Evolutionary conservation across 1,140 invertebrate genomes (phyloP), one percentile per base, ranked within the genome.

Genomic region (Drosophila santomea): DNA sequence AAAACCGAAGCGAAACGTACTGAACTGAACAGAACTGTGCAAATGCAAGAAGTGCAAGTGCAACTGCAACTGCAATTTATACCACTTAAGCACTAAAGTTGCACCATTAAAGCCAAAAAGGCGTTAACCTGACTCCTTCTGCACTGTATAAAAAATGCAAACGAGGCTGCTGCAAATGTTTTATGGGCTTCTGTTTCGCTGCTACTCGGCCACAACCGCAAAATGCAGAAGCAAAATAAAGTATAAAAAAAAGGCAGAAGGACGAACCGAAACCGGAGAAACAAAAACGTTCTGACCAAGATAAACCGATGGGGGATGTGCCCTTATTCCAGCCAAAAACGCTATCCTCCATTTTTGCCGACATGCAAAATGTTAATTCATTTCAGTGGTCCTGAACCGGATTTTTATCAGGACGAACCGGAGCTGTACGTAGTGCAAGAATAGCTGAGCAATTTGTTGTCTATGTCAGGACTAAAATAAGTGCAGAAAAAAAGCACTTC

Each of bases 321-420:
- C 63, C 43, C 20, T 47, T 55, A 52, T 77, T 62, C 74, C 75
- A 54, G 28, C 35, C 45, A 50, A 55, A 76, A 59, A n/a, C n/a
- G 3, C n/a, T 44, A 45, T 80, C 48, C 32, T 66, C 32, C 48
- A 47, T 66, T 84, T 82, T 50, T 41, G 69, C 74, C 51, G 69
- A 80, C 83, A 89, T 88, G 84, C 80, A 83, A 88, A 88, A 88
- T 89, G 84, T 88, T 88, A 88, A 88, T 88, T 88, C 80, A 89
- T 88, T 88, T 88, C 66, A 23, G 64, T 48, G 60, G 51, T 51
- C 47, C 82, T 64, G 74, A 83, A 88, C 82, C 75, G 82, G 84
- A 86, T 86, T 83, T 66, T 80, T 89, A 88, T 80, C 83, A 80
- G 47, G 52, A 69, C 71, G 58, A 62, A 58, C 60, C 48, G 23